These are phyloP conservation scores for Halichoerus grypus DNA, from an alignment of 2,113 vertebrate species.

Conservation along the genomic window DNA sequence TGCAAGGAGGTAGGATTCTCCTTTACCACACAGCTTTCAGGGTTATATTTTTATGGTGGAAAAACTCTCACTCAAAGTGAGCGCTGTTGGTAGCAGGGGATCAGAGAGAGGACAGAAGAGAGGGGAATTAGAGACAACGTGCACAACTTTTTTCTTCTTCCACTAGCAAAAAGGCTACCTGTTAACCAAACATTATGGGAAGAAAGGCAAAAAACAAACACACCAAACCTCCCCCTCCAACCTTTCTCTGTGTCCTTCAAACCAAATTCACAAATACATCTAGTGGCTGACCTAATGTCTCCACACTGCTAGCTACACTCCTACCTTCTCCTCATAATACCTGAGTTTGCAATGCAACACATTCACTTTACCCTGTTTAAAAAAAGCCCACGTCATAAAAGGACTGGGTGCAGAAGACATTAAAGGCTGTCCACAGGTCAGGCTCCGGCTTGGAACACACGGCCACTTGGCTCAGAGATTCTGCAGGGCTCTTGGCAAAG, in stretches of 20 bases:
- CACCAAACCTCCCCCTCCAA: constrained; percentile 78
- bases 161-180: constrained; percentile 87
- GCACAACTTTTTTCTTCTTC: constrained; percentile 76
- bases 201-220: constrained; percentile 84
- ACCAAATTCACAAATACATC: constrained; percentile 91
- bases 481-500: constrained; percentile 80
- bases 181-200: constrained; percentile 83
- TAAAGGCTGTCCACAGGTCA: constrained; percentile 84
- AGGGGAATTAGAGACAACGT: constrained; percentile 80
- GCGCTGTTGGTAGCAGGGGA: constrained; percentile 76
- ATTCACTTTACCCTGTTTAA: constrained; percentile 99
- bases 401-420: constrained; percentile 91
- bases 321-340: constrained; percentile 91
- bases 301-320: constrained; percentile 88
- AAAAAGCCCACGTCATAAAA: constrained; percentile 89
- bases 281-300: constrained; percentile 92
- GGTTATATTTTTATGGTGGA: constrained; percentile 46
- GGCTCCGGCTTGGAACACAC: constrained; percentile 70
- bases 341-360: constrained; percentile 93
- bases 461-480: constrained; percentile 79
- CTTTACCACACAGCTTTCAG: constrained; percentile 61
- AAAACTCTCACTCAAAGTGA: constrained; percentile 70
- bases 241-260: constrained; percentile 90
- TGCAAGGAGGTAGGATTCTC: constrained; percentile 50
- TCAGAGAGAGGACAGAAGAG: constrained; percentile 83